These are phyloP conservation scores for Cepaea hortensis DNA, from an alignment of 2,888 invertebrate genomes.

Conservation along the genomic window DNA sequence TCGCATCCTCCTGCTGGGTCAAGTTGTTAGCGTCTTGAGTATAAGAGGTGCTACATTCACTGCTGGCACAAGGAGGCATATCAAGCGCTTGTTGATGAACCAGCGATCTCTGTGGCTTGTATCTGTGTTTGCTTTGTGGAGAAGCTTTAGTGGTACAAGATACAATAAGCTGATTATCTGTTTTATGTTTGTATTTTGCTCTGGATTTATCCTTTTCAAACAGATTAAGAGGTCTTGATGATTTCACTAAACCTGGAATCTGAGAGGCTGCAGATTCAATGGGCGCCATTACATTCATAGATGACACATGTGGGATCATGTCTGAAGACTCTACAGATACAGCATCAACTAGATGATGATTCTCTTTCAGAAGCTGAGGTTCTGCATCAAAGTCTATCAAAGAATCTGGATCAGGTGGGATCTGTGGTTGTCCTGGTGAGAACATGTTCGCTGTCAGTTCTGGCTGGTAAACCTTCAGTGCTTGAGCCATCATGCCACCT, in stretches of 20 bases:
- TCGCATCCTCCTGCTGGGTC: neutral
- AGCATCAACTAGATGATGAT: neutral
- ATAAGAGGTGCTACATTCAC: constrained; percentile 15
- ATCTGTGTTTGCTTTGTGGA: constrained; percentile 29
- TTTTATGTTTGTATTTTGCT: neutral
- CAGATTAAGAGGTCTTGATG: constrained; percentile 9
- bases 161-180: neutral
- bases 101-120: constrained; percentile 28
- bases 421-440: neutral
- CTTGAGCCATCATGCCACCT: neutral
- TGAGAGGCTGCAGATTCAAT: neutral
- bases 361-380: neutral
- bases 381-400: neutral
- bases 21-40: neutral
- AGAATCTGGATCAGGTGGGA: neutral
- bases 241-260: neutral
- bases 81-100: constrained; percentile 47
- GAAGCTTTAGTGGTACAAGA: constrained; percentile 13
- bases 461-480: constrained; percentile 10
- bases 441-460: constrained; percentile 22
- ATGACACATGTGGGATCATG: neutral
- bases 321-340: neutral
- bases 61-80: constrained; percentile 36
- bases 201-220: constrained; percentile 31
- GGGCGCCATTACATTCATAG: neutral